Conservation (phyloP, 1,140 invertebrate genomes). For the Lysiphlebus fabarum region DNA sequence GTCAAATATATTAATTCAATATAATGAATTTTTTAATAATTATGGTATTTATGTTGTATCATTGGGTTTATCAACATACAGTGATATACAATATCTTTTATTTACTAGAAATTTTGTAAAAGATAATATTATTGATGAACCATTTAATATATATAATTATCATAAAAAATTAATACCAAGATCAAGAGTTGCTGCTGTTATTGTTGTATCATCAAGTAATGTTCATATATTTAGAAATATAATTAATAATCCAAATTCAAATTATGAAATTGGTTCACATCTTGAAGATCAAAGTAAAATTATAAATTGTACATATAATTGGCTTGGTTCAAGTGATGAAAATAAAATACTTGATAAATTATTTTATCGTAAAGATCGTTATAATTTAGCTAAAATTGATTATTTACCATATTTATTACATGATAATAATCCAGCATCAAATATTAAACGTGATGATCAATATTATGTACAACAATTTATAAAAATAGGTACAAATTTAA, state of each 20-base stretch:
- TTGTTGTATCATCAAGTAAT: slow-evolving; percentile 88
- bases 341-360: slow-evolving; percentile 74
- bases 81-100: slow-evolving; percentile 72
- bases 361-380: slow-evolving; percentile 87
- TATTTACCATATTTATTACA: slow-evolving; percentile 84
- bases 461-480: slow-evolving; percentile 76
- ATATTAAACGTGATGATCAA: slow-evolving; percentile 68
- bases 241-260: slow-evolving; percentile 84
- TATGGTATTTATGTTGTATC: slow-evolving; percentile 83
- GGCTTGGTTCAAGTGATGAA: slow-evolving; percentile 80
- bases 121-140: slow-evolving; percentile 84
- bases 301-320: slow-evolving; percentile 94
- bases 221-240: slow-evolving; percentile 88
- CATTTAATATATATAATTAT: slow-evolving; percentile 68
- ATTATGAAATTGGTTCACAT: slow-evolving; percentile 93
- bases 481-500: slow-evolving; percentile 62
- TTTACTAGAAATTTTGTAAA: slow-evolving; percentile 88
- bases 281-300: slow-evolving; percentile 88
- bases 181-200: slow-evolving; percentile 82
- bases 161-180: slow-evolving; percentile 74
- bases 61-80: slow-evolving; percentile 83
- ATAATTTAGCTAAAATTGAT: slow-evolving; percentile 83
- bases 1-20: slow-evolving; percentile 71
- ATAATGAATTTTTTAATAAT: slow-evolving; percentile 88
- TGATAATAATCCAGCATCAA: slow-evolving; percentile 77